Conservation (phyloP, 2,113 vertebrate genomes). For the Oreochromis niloticus region DNA sequence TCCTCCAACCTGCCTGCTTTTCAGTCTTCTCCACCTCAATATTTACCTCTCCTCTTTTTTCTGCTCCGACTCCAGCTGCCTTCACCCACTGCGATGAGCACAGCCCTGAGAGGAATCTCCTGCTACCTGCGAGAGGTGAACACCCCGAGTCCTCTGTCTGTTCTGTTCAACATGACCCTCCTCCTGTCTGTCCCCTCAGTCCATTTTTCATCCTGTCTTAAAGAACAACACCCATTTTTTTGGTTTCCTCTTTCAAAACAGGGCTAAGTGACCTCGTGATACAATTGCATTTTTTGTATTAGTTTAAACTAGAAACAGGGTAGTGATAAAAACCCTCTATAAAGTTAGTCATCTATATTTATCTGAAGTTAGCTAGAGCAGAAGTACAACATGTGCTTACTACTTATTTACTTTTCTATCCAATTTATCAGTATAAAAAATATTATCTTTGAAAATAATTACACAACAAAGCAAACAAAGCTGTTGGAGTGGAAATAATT, state of each 20-base stretch:
- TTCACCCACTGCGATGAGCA: slow-evolving; percentile 84
- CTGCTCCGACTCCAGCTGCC: slow-evolving; percentile 68
- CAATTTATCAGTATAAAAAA: neutral
- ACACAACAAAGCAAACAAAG: neutral
- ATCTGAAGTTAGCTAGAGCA: neutral
- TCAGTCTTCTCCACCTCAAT: neutral
- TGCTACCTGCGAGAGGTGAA: slow-evolving; percentile 88
- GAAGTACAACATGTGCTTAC: neutral
- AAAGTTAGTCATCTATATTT: neutral
- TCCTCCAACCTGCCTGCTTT: neutral
- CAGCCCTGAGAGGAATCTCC: slow-evolving; percentile 84
- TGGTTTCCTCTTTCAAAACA: neutral
- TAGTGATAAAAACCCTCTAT: neutral
- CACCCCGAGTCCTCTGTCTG: neutral
- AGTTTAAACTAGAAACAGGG: neutral
- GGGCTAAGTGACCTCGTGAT: neutral
- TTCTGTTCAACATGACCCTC: neutral
- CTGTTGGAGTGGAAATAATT: neutral
- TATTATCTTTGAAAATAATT: neutral
- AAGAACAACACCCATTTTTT: neutral
- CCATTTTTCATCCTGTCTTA: neutral
- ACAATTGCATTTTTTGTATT: neutral
- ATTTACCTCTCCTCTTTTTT: neutral
- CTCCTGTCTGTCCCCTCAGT: neutral
- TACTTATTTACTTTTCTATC: neutral